Base-by-base conservation (phyloP, 2,888 invertebrate genomes). In the Podabrus alpinus region DNA sequence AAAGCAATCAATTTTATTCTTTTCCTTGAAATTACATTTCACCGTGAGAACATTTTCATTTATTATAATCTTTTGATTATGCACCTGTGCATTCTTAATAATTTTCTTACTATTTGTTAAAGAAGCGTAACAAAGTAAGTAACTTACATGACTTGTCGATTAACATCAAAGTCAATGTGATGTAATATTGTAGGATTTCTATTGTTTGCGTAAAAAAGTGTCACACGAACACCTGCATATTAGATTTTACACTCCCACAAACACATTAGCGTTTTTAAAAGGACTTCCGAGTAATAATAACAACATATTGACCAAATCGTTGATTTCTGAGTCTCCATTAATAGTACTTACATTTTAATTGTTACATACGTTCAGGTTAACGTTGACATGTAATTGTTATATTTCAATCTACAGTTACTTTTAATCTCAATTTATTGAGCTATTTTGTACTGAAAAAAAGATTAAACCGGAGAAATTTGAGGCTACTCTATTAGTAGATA, bases 111-210 rank as follows among this genome's bases (percentile, higher is more conserved):
- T 76, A 76, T 73, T 76, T 73, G 70, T 68, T 10, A 25, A 72
- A 76, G 76, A 73, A 79, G 79, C 77, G 75, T 78, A 72, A 79
- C 77, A 79, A 81, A 78, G 80, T 81, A 80, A 77, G 45, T 45
- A 45, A 45, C 76, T 78, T 79, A 84, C 84, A 84, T 80, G 83
- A 83, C 79, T 83, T 82, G 82, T 82, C 84, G 80, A 81, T 83
- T 83, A 83, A 75, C 80, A 79, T 80, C 79, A 78, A 72, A 77
- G 81, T 79, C 79, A 79, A 82, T 81, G 81, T 83, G 82, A 83
- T 80, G 83, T 80, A 83, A 83, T 80, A 80, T 81, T 80, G 80
- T 81, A 79, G 80, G 81, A 84, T 84, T 84, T 82, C 82, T 80
- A 84, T 84, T 84, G 83, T 84, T 80, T 79, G 72, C 76, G 75